Percentiles rank a stretch among this genome's conserved stretches.
phyloP scores from a whole-genome alignment of 2,113 vertebrate species.

The Protobothrops mucrosquamatus region DNA sequence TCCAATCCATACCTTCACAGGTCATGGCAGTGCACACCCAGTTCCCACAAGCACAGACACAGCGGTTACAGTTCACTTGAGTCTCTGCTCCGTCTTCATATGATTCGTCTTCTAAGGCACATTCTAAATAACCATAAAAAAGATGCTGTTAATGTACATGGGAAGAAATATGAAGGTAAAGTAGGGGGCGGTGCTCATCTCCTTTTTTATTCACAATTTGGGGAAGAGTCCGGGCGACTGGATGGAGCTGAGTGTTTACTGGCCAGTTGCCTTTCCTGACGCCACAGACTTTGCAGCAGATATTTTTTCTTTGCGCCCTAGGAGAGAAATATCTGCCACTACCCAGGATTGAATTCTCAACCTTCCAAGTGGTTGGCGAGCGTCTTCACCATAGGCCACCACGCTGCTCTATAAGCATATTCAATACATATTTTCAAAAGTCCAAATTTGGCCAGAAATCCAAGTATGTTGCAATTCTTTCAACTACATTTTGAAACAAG shows the following conservation, averaged over 20 bases:
- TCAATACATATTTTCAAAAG: not conserved
- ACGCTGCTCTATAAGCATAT: not conserved
- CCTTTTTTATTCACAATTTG: not conserved
- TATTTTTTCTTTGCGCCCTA: not conserved
- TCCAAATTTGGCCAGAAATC: not conserved
- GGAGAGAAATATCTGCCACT: not conserved
- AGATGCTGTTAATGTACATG: not conserved
- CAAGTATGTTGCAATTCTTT: not conserved
- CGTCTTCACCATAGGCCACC: not conserved
- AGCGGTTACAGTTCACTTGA: slow-evolving; percentile 95
- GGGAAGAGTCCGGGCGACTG: not conserved
- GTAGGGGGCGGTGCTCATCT: not conserved
- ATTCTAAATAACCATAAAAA: slow-evolving; percentile 74
- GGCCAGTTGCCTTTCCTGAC: not conserved
- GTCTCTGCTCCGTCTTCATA: slow-evolving; percentile 95
- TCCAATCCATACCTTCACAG: slow-evolving; percentile 75
- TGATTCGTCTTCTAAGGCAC: slow-evolving; percentile 93
- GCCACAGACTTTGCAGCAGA: not conserved
- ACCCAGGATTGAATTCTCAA: not conserved
- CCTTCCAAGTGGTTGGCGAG: not conserved
- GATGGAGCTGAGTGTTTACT: not conserved
- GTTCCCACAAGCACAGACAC: slow-evolving; percentile 96
- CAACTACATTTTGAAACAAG: not conserved
- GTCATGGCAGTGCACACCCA: slow-evolving; percentile 99
- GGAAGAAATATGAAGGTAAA: not conserved